Evolutionary conservation across 2,113 vertebrate species (phyloP), one percentile per base, ranked within the genome.

Genomic region (Poeciliopsis prolifica): DNA sequence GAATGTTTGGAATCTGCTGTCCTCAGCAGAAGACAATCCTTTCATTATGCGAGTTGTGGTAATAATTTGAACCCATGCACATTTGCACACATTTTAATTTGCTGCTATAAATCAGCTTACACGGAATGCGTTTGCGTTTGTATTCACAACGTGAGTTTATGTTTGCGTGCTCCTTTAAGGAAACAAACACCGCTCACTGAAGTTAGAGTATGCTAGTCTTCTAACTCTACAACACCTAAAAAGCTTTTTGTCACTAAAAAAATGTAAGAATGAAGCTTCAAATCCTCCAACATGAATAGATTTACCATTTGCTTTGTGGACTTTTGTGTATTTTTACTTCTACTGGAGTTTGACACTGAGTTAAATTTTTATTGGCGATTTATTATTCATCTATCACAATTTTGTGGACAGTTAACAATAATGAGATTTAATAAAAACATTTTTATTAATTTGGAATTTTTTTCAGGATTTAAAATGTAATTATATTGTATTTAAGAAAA

Each of bases 1-100:
- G 78, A 87, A 87, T 90, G 85, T 73, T 69, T 81, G 66, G 86
- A 89, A 90, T 91, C 66, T 80, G 81, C 78, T 70, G 29, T 60
- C 69, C 60, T 82, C 69, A 75, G 67, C 70, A 37, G 44, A 76
- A 80, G 81, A 90, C 88, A 90, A 89, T 60, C 61, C 61, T 74
- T 62, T 74, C 73, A 81, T 87, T 92, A 83, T 89, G 77, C 40
- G 79, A 67, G 33, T 72, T 68, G 64, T 42, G 67, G 69, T 86
- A 72, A 86, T 85, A 73, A 83, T 89, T 76, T 74, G 62, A 68
- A 65, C 15, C 61, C 29, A 22, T 77, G 75, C 82, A 85, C 81
- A 37, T 84, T 70, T 83, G 60, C 62, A 74, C 58, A 80, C 72
- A 77, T 72, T 87, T n/a, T 81, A 67, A 84, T 84, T 81, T 72